A percentile compares a stretch with the other conserved stretches of the same genome.
These are phyloP conservation scores for Drosophila serrata DNA, from an alignment of 1,140 invertebrate genomes.

Conservation along the genomic window DNA sequence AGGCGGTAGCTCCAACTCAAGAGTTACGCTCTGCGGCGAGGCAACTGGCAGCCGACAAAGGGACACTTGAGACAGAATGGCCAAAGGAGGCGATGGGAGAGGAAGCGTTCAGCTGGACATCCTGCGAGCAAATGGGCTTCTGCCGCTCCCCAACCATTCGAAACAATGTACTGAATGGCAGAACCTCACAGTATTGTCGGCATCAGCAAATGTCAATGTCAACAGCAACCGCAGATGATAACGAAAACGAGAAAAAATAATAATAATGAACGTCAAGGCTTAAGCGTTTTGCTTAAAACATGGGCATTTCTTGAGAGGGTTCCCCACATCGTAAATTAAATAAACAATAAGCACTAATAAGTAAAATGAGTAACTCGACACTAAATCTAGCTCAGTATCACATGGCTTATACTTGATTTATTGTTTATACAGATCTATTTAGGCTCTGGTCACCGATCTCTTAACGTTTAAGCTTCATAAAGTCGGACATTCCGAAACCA, in stretches of 20 bases:
- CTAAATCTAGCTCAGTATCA: not conserved
- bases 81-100: conserved; percentile 14
- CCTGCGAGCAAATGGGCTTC: conserved; percentile 48
- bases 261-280: conserved; percentile 53
- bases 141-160: not conserved
- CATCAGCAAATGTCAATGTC: conserved; percentile 83
- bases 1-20: conserved; percentile 50
- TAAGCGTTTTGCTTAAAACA: conserved; percentile 18
- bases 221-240: conserved; percentile 44
- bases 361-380: not conserved
- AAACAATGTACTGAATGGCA: conserved; percentile 15
- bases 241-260: conserved; percentile 30
- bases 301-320: conserved; percentile 14
- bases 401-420: not conserved
- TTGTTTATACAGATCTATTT: not conserved
- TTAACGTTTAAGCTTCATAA: not conserved
- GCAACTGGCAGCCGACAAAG: conserved; percentile 61
- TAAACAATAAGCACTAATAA: not conserved
- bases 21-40: conserved; percentile 66
- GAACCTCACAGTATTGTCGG: conserved; percentile 33
- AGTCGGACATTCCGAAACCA: not conserved
- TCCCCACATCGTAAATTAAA: not conserved
- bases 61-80: conserved; percentile 61
- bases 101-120: conserved; percentile 57
- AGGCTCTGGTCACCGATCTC: not conserved